Base-by-base conservation (phyloP, 2,797 vertebrate genomes). In the Brotogeris chrysoptera region DNA sequence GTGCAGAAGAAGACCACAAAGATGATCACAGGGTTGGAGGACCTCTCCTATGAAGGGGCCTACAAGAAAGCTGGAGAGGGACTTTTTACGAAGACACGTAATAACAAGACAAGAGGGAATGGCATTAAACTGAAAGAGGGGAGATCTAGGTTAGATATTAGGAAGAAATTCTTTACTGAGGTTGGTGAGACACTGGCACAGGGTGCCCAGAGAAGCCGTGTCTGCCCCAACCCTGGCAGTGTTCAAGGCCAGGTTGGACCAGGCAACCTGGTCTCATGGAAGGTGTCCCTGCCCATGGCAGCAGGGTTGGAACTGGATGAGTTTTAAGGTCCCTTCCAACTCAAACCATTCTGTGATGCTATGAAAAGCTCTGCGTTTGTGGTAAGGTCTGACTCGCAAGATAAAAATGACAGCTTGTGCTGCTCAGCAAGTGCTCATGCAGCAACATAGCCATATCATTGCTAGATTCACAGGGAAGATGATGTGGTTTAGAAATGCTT, bases 401-500 rank as follows among this genome's bases (percentile, higher is more conserved):
- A 74, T 57, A 55, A 59, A 63, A 55, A 55, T 1, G 4, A 76
- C 23, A 57, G 68, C 21, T 53, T 14, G 5, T 0, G 1, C 23
- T 82, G 71, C 84, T 78, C 43, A 66, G 34, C 30, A 10, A 76
- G 18, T 5, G 4, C 59, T 78, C 11, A 8, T 61, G 59, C 25
- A 34, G 43, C 16, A 74, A 34, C 14, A 19, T 1, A 28, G 27
- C 17, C 1, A 0, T 20, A 14, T 14, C 27, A 17, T 11, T 38
- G 27, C 23, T 36, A 11, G 16, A 30, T 3, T 13, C 28, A 24
- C 11, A 32, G 14, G 21, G 73, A 43, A 38, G 32, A 72, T 9
- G 39, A 49, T 0, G 5, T 55, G 64, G 55, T 96, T 93, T 73
- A 97, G 89, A 97, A 96, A 96, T 69, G 92, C 92, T 94, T 90